Conservation (phyloP, 1,140 invertebrate genomes). For the Telenomus remus region DNA sequence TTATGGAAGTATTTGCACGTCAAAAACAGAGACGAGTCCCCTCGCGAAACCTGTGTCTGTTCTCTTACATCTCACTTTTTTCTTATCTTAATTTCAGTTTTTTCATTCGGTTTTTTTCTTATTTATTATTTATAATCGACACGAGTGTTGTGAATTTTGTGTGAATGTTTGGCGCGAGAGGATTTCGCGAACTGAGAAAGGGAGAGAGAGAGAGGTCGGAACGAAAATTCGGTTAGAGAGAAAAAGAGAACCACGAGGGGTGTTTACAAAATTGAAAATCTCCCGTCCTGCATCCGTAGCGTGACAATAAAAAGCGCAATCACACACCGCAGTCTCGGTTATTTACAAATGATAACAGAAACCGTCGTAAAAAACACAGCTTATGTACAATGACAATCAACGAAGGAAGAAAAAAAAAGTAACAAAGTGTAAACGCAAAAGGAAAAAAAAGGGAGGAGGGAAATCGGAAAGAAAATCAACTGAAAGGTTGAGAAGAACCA, state of each 20-base stretch:
- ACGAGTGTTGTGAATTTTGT: too few relatives aligned
- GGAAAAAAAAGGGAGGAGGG: constrained; percentile 8
- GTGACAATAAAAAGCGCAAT: constrained; percentile 10
- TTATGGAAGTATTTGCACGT: constrained; percentile 25
- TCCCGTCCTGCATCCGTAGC: constrained; percentile 35
- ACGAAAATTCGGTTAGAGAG: background rate
- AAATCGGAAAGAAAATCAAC: background rate
- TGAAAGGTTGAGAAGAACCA: background rate
- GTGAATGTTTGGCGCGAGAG: too few relatives aligned
- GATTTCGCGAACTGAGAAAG: too few relatives aligned
- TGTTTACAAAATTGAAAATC: too few relatives aligned
- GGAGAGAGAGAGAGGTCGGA: too few relatives aligned
- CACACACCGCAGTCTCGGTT: constrained; percentile 27
- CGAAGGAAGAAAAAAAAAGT: background rate
- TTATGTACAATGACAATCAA: constrained; percentile 38
- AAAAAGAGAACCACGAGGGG: too few relatives aligned
- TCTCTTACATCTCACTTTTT: too few relatives aligned
- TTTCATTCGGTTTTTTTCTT: too few relatives aligned
- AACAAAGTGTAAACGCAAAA: too few relatives aligned
- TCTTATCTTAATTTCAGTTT: too few relatives aligned
- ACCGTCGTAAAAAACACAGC: constrained; percentile 33
- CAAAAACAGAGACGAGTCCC: constrained; percentile 5
- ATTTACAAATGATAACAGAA: constrained; percentile 49
- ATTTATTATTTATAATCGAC: too few relatives aligned
- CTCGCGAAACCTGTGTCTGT: background rate